Evolutionary conservation across 1,140 invertebrate species (phyloP).

Genomic region (Eriosoma lanigerum): DNA sequence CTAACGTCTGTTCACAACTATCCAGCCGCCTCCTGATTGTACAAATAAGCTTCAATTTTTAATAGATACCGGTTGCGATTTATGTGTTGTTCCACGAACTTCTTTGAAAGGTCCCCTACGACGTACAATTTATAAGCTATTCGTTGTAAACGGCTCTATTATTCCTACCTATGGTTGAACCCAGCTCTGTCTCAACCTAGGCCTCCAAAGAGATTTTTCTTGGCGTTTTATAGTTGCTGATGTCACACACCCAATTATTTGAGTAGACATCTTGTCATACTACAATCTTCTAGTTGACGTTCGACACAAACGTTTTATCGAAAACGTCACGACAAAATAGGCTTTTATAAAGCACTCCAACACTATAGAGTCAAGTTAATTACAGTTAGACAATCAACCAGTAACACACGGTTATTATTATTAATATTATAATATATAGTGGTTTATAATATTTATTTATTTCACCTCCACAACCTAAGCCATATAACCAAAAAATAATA

Average conservation of each 20-base stretch:
- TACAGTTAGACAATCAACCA: too few species aligned
- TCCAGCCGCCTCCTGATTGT: background rate
- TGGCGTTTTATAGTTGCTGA: background rate
- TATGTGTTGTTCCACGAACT: background rate
- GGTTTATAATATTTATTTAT: too few species aligned
- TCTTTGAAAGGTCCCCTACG: background rate
- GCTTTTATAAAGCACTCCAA: too few species aligned
- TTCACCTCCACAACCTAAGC: too few species aligned
- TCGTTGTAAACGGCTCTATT: too few species aligned
- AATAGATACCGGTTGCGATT: background rate
- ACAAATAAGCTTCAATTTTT: background rate
- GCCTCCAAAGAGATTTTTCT: background rate
- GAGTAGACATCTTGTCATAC: constrained; percentile 3
- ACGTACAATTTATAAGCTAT: background rate
- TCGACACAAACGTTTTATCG: background rate
- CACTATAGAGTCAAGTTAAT: too few species aligned
- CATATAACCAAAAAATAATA: too few species aligned
- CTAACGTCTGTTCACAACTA: background rate
- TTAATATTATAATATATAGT: too few species aligned
- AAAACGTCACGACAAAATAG: background rate
- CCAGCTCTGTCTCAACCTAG: background rate
- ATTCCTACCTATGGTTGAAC: background rate
- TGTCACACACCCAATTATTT: constrained; percentile 15
- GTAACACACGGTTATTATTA: too few species aligned
- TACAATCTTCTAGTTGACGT: background rate